phyloP scores from a whole-genome alignment of 2,888 invertebrate genomes.

The Andrena camellia region DNA sequence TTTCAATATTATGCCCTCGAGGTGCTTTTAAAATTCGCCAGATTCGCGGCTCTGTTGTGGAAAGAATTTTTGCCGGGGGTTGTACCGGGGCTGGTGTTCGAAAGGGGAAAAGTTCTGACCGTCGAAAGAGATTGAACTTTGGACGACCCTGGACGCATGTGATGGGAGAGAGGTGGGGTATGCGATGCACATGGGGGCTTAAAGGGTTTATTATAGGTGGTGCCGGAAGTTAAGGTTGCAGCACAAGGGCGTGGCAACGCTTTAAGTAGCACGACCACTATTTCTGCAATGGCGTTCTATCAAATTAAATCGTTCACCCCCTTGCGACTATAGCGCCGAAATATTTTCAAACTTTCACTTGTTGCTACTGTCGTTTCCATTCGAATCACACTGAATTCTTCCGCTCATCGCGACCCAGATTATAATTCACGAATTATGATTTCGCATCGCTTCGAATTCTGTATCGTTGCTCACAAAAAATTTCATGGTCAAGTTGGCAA shows the following conservation, averaged over 20 bases:
- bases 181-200: slow-evolving; percentile 66
- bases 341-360: background rate
- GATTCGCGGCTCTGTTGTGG: background rate
- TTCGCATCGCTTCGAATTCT: background rate
- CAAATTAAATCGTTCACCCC: background rate
- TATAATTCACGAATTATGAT: background rate
- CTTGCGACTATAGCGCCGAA: background rate
- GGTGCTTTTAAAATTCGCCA: slow-evolving; percentile 6
- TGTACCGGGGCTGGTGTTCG: slow-evolving; percentile 62
- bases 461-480: too few relatives aligned
- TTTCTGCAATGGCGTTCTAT: slow-evolving; percentile 63
- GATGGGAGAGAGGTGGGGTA: slow-evolving; percentile 65
- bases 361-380: background rate
- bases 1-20: background rate
- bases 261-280: slow-evolving; percentile 70
- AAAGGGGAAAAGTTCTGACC: slow-evolving; percentile 76
- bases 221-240: slow-evolving; percentile 76
- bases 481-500: background rate
- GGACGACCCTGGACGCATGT: slow-evolving; percentile 67
- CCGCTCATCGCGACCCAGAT: background rate
- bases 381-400: background rate
- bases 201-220: slow-evolving; percentile 76
- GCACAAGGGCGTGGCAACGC: slow-evolving; percentile 79
- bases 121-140: slow-evolving; percentile 61
- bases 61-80: slow-evolving; percentile 51